Evolutionary conservation across 2,888 invertebrate genomes (phyloP).

Genomic region (Campoplex capitator): DNA sequence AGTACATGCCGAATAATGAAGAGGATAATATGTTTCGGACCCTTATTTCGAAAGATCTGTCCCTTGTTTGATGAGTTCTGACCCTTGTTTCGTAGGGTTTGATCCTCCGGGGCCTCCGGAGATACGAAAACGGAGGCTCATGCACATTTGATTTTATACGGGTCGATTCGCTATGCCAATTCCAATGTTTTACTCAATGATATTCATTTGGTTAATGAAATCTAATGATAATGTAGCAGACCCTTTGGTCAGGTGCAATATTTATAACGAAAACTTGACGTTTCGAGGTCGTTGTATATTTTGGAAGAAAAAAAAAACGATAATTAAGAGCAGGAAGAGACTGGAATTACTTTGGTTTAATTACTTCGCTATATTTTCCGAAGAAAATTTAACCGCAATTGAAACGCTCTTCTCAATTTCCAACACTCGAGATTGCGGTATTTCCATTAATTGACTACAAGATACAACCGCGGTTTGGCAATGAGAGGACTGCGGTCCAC

Average conservation of each 20-base stretch:
- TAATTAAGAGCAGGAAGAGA: not conserved
- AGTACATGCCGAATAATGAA: not conserved
- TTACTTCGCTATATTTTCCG: not conserved
- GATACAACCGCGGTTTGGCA: constrained; percentile 2
- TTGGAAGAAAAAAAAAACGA: not conserved
- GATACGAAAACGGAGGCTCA: constrained; percentile 8
- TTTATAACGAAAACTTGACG: not conserved
- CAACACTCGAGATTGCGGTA: not conserved
- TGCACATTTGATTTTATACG: constrained; percentile 4
- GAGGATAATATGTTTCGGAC: not conserved
- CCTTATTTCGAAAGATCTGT: not conserved
- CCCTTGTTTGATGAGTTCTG: not conserved
- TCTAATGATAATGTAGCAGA: not conserved
- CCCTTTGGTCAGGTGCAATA: not conserved
- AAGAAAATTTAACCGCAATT: not conserved
- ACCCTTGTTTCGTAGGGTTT: not conserved
- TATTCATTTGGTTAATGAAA: not conserved
- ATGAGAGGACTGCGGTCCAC: not conserved
- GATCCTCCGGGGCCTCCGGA: constrained; percentile 1
- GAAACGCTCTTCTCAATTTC: not conserved
- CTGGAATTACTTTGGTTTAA: not conserved
- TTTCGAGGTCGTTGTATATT: not conserved
- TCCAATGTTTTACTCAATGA: not conserved
- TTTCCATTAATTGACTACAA: not conserved
- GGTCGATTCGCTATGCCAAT: not conserved